These are phyloP conservation scores for Heterodera filipjevi DNA, from an alignment of 2,888 invertebrate genomes.

Conservation along the genomic window DNA sequence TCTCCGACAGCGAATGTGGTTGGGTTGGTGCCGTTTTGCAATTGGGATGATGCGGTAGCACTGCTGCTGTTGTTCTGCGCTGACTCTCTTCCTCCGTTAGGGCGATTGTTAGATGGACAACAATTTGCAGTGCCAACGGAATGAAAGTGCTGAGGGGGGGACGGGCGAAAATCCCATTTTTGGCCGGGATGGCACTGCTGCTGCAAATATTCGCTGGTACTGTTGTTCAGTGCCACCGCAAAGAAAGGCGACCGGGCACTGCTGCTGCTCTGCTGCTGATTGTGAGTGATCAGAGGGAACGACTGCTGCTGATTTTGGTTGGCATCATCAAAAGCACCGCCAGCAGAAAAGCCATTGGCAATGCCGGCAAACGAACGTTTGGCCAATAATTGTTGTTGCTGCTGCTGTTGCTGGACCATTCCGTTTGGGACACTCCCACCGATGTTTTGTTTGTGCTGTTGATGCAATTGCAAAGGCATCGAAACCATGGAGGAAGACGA, in stretches of 20 bases:
- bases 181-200: conserved; percentile 6
- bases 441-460: neutral
- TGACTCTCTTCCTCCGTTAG: conserved; percentile 10
- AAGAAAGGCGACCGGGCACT: conserved; percentile 20
- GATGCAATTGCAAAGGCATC: conserved; percentile 7
- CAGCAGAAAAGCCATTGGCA: neutral
- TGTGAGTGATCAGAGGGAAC: neutral
- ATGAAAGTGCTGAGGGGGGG: neutral
- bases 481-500: conserved; percentile 19
- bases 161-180: neutral
- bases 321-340: neutral
- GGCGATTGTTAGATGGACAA: neutral
- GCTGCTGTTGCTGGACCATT: neutral
- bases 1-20: conserved; percentile 11
- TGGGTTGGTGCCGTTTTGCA: neutral
- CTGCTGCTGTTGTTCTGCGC: neutral
- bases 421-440: conserved; percentile 19
- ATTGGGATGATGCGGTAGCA: neutral
- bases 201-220: conserved; percentile 12
- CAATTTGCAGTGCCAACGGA: conserved; percentile 3
- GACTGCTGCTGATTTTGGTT: conserved; percentile 12
- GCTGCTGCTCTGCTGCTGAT: conserved; percentile 15
- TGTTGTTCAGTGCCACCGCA: conserved; percentile 22
- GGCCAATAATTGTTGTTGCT: neutral
- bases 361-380: conserved; percentile 26